These are phyloP conservation scores for Euthynnus affinis DNA, from an alignment of 2,797 vertebrate species.

Conservation along the genomic window DNA sequence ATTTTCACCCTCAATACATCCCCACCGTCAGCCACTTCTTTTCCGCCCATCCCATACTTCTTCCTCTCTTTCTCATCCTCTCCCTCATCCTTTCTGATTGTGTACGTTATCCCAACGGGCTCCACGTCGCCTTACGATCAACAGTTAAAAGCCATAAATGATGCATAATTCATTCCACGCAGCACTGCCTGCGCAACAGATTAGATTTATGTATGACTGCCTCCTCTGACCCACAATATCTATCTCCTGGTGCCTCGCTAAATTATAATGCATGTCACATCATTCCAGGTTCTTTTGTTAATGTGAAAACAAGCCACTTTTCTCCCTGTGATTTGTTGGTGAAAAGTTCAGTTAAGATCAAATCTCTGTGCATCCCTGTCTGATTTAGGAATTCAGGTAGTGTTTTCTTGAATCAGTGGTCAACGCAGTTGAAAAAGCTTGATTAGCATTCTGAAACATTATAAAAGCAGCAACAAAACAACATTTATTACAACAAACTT, in stretches of 20 bases:
- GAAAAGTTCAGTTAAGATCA: not conserved
- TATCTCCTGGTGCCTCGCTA: slow-evolving; percentile 54
- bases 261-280: slow-evolving; percentile 56
- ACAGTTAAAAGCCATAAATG: slow-evolving; percentile 69
- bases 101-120: slow-evolving; percentile 44
- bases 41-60: slow-evolving; percentile 1
- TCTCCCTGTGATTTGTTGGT: slow-evolving; percentile 9
- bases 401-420: not conserved
- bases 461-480: too few species aligned
- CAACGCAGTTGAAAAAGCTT: not conserved
- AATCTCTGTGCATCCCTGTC: not conserved
- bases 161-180: slow-evolving; percentile 76
- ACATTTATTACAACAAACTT: too few species aligned
- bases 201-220: slow-evolving; percentile 74
- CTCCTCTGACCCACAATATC: slow-evolving; percentile 60
- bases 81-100: slow-evolving; percentile 32
- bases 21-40: slow-evolving; percentile 9
- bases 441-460: not conserved
- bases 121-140: slow-evolving; percentile 49
- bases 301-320: slow-evolving; percentile 27
- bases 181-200: slow-evolving; percentile 53
- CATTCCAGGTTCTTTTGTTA: not conserved
- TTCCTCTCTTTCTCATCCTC: slow-evolving; percentile 16
- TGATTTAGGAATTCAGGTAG: not conserved
- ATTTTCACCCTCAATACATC: slow-evolving; percentile 60